Percentiles rank a stretch among this genome's conserved stretches.
These are phyloP conservation scores for Brenthis ino DNA, from an alignment of 2,888 invertebrate species.

Conservation along the genomic window DNA sequence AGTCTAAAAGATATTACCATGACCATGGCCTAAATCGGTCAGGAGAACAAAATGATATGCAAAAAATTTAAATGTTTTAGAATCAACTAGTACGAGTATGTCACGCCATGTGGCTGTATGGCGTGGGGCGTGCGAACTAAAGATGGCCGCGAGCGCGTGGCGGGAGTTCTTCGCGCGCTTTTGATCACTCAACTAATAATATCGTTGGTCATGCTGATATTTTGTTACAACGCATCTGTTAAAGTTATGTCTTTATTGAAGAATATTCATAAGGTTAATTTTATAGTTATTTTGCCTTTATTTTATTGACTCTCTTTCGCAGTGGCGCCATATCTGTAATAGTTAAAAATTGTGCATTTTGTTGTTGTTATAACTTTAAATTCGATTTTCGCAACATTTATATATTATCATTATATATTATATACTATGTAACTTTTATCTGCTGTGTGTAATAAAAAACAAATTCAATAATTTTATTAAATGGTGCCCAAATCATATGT, in stretches of 20 bases:
- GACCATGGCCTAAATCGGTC: too few species aligned
- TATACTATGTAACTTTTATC: too few species aligned
- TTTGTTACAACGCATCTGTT: conserved; percentile 70
- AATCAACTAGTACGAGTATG: conserved; percentile 68
- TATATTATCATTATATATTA: too few species aligned
- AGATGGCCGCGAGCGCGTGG: conserved; percentile 65
- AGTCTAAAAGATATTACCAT: too few species aligned
- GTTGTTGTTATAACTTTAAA: too few species aligned
- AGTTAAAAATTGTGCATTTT: too few species aligned
- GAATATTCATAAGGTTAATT: conserved; percentile 66
- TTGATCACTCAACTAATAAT: conserved; percentile 70
- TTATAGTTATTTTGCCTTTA: neutral
- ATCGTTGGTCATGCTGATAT: conserved; percentile 70
- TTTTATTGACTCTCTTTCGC: neutral
- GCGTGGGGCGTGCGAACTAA: conserved; percentile 70
- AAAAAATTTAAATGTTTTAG: conserved; percentile 24
- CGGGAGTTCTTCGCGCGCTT: conserved; percentile 67
- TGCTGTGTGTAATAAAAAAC: too few species aligned
- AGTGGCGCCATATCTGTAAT: too few species aligned
- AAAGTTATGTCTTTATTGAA: conserved; percentile 67
- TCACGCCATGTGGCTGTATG: conserved; percentile 62
- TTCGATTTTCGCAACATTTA: neutral
- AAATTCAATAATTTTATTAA: too few species aligned
- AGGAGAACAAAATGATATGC: too few species aligned
- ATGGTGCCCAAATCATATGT: too few species aligned